Evolutionary conservation across 1,140 invertebrate species (phyloP).

Genomic region (Ericerus pela): DNA sequence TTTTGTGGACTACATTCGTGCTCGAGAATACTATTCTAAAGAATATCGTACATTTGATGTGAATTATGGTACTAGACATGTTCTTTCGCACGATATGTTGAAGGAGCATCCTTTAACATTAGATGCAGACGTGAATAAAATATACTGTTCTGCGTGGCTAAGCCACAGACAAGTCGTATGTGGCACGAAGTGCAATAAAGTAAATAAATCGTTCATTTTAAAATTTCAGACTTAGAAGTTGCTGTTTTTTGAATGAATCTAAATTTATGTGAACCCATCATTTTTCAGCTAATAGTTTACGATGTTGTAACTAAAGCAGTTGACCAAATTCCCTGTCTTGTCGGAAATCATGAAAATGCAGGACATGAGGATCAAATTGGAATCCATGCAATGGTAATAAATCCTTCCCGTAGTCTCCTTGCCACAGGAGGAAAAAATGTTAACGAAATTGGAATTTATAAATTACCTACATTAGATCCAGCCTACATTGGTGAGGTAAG

Average conservation of each 20-base stretch:
- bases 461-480: slow-evolving; percentile 81
- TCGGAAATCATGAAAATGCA: slow-evolving; percentile 42
- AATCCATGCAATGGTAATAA: slow-evolving; percentile 85
- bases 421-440: slow-evolving; percentile 87
- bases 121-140: slow-evolving; percentile 75
- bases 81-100: slow-evolving; percentile 74
- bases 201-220: slow-evolving; percentile 32
- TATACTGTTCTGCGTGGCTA: slow-evolving; percentile 92
- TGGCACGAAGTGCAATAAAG: slow-evolving; percentile 75
- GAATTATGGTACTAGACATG: slow-evolving; percentile 67
- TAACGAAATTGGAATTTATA: slow-evolving; percentile 84
- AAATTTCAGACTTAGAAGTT: no score
- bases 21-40: slow-evolving; percentile 50
- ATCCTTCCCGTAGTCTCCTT: slow-evolving; percentile 76
- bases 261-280: slow-evolving; percentile 14
- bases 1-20: slow-evolving; percentile 67
- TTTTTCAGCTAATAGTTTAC: slow-evolving; percentile 59
- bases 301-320: slow-evolving; percentile 61
- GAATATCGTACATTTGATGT: slow-evolving; percentile 56
- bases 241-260: background rate
- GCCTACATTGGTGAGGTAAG: slow-evolving; percentile 77
- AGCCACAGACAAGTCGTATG: slow-evolving; percentile 78
- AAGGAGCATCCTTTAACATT: slow-evolving; percentile 64
- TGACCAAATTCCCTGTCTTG: slow-evolving; percentile 70
- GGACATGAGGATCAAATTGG: slow-evolving; percentile 58